phyloP scores from a whole-genome alignment of 1,140 invertebrate genomes.

The Bombus superbus region DNA sequence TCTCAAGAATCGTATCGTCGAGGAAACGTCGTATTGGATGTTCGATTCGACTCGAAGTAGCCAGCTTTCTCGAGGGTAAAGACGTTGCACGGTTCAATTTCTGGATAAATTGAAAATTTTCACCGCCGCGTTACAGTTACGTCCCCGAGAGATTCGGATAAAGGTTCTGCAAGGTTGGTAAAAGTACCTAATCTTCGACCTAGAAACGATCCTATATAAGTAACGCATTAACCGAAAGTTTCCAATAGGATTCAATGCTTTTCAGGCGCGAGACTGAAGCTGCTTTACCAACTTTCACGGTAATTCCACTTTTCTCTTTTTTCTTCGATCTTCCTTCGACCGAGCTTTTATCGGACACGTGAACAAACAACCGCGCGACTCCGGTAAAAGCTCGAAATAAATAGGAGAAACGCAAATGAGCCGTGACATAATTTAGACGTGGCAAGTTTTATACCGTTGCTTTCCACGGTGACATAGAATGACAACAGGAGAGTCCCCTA shows the following conservation, averaged over 20 bases:
- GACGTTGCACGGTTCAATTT: slow-evolving; percentile 1
- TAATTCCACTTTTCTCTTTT: too few species aligned
- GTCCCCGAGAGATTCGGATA: background rate
- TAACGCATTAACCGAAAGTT: background rate
- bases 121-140: background rate
- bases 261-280: too few species aligned
- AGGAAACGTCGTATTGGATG: background rate
- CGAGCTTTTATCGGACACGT: background rate
- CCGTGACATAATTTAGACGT: background rate
- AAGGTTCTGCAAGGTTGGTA: background rate
- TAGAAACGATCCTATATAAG: background rate
- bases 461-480: background rate
- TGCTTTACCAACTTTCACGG: background rate
- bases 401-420: slow-evolving; percentile 12
- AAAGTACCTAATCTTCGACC: background rate
- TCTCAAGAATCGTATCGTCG: background rate
- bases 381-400: background rate
- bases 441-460: background rate
- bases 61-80: background rate
- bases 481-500: too few species aligned
- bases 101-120: slow-evolving; percentile 41
- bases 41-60: background rate
- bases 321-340: background rate
- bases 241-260: background rate
- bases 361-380: background rate